A percentile compares a stretch with the other conserved stretches of the same genome.
Evolutionary conservation across 2,888 invertebrate species (phyloP).

Genomic region (Clitarchus hookeri): DNA sequence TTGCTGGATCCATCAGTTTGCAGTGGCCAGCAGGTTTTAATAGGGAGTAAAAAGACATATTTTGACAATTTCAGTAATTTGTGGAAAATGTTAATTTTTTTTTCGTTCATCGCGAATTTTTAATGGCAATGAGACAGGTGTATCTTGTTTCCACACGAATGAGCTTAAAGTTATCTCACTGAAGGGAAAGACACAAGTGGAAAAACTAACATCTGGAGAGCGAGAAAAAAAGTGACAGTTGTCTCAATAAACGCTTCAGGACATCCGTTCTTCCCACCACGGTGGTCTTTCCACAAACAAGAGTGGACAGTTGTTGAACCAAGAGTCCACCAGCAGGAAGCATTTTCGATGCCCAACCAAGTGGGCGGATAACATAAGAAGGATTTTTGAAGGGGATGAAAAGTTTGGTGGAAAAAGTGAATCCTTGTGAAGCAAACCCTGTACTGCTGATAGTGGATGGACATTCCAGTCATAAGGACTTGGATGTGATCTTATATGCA

Average conservation of each 20-base stretch:
- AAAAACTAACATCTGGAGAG: slow-evolving; percentile 28
- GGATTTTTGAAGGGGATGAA: neutral
- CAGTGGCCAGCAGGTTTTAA: slow-evolving; percentile 36
- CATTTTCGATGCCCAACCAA: neutral
- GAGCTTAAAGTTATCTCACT: neutral
- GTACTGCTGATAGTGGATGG: neutral
- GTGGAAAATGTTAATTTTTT: neutral
- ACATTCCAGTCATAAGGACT: neutral
- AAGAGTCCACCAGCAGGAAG: neutral
- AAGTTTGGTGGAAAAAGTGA: too few species aligned
- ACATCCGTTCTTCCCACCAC: slow-evolving; percentile 20
- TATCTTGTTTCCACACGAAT: slow-evolving; percentile 17
- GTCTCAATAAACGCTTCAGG: slow-evolving; percentile 7
- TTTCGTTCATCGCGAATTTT: slow-evolving; percentile 20
- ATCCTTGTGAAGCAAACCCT: neutral
- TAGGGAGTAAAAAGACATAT: slow-evolving; percentile 28
- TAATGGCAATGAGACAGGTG: slow-evolving; percentile 15
- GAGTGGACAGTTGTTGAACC: neutral
- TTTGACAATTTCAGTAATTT: neutral
- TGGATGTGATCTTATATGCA: neutral
- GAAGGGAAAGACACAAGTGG: slow-evolving; percentile 21
- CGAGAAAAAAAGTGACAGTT: slow-evolving; percentile 19
- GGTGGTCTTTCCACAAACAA: slow-evolving; percentile 18
- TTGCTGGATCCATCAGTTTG: slow-evolving; percentile 27
- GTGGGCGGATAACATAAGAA: neutral